Base-by-base conservation (phyloP, 2,113 vertebrate species). In the Clinocottus analis region DNA sequence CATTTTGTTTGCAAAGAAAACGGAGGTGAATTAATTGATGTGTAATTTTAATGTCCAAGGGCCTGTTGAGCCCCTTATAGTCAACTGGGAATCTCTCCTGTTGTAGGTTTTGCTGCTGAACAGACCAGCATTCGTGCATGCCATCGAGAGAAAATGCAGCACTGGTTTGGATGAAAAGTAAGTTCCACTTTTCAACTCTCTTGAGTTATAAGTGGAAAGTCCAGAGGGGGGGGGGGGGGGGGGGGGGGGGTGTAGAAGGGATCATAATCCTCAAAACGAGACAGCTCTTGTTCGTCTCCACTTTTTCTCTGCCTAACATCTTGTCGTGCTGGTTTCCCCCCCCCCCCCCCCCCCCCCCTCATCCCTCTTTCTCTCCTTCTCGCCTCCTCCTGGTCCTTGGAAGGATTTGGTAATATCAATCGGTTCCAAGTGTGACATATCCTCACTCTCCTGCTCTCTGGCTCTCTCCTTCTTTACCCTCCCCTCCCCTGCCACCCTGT, bases 371-470 rank as follows among this genome's bases (percentile, higher is more conserved):
- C 12, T 83, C 66, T 73, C 82, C 79, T 51, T 19, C 25, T 64
- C 14, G 5, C 70, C 80, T 86, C 72, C 70, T 85, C 64, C 41
- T 56, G 70, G 27, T 79, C 47, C 71, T 87, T 89, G 93, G 93
- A 92, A 94, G 82, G 86, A 89, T 88, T 88, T 87, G 70, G 89
- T 93, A 92, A 94, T 93, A 79, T 72, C 45, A 69, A 7, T 91
- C 85, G 74, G 87, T 85, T 91, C 93, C 94, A 93, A 93, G 89
- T 91, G 93, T 94, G 90, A 95, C 87, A 83, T 69, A 85, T 91
- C 71, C 77, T 80, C 56, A 55, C 13, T 13, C 77, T 80, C 47
- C 63, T 61, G 53, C 51, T 23, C 70, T 59, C 71, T 19, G 27
- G 63, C 70, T 66, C 66, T 47, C 47, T 61, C 67, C 70, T 56